phyloP scores from a whole-genome alignment of 1,140 invertebrate genomes.

The Helicoverpa armigera region DNA sequence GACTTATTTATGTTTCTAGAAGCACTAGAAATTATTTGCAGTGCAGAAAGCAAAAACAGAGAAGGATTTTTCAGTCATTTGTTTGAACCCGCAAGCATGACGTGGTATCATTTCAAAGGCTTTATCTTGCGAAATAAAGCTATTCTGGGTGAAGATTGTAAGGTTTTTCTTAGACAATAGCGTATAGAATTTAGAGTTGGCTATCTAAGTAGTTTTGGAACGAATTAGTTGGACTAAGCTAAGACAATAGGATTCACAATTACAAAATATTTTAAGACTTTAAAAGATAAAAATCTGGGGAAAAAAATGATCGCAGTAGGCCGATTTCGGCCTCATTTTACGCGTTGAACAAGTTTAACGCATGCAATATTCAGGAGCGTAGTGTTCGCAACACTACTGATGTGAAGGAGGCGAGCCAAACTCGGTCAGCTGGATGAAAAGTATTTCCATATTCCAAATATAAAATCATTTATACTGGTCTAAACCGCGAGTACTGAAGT shows the following conservation, averaged over 20 bases:
- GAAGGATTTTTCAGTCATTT: constrained; percentile 35
- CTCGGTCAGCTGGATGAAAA: constrained; percentile 21
- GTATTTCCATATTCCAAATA: background rate
- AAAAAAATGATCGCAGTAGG: constrained; percentile 44
- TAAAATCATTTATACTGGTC: no score
- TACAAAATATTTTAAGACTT: background rate
- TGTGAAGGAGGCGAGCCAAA: background rate
- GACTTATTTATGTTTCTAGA: constrained; percentile 27
- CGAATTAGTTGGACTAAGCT: background rate
- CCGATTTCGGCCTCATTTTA: constrained; percentile 43
- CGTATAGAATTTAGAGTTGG: background rate
- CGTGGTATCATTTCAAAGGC: constrained; percentile 29
- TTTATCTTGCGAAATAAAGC: constrained; percentile 29
- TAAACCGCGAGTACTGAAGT: no score
- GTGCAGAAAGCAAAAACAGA: constrained; percentile 27
- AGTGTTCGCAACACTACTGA: constrained; percentile 38
- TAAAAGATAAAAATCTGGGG: constrained; percentile 36
- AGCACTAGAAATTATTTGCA: constrained; percentile 30
- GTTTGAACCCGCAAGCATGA: constrained; percentile 34
- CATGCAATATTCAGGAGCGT: constrained; percentile 49
- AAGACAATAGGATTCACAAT: background rate
- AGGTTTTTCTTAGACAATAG: constrained; percentile 2
- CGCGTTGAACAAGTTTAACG: constrained; percentile 52
- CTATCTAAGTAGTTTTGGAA: no score
- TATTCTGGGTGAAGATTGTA: constrained; percentile 4